Conservation (phyloP, 2,888 invertebrate species). For the Xanthorhoe designata region DNA sequence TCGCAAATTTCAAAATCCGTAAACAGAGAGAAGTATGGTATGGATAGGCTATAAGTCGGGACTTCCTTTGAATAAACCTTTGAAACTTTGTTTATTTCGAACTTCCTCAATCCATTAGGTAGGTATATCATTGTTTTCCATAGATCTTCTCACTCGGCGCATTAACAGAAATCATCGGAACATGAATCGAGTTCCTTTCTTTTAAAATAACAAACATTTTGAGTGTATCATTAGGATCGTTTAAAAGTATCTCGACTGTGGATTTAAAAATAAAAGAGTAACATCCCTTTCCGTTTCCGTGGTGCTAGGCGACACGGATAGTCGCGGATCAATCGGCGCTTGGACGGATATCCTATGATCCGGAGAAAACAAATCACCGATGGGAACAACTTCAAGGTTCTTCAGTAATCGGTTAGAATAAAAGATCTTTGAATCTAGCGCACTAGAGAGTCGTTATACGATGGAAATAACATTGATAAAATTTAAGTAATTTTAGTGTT, state of each 20-base stretch:
- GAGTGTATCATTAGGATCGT: conserved; percentile 53
- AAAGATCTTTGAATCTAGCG: no score
- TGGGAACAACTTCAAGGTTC: conserved; percentile 3
- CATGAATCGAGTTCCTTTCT: conserved; percentile 52
- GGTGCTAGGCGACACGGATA: conserved; percentile 54
- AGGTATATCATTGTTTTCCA: conserved; percentile 18
- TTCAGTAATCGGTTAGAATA: background rate
- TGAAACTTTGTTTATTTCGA: conserved; percentile 17
- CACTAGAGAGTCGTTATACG: no score
- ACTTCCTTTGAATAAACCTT: conserved; percentile 2
- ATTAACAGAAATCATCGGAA: conserved; percentile 42
- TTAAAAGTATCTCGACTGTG: conserved; percentile 50
- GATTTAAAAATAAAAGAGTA: conserved; percentile 61
- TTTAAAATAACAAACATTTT: conserved; percentile 58
- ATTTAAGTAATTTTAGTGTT: no score
- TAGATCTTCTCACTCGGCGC: conserved; percentile 27
- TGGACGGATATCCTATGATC: conserved; percentile 60
- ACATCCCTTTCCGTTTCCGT: conserved; percentile 69
- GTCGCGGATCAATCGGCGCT: conserved; percentile 62
- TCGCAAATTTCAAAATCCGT: no score
- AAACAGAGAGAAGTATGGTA: no score
- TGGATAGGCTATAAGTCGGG: background rate
- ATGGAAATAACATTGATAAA: no score
- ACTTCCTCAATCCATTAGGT: conserved; percentile 25
- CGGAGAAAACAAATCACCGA: conserved; percentile 37